Evolutionary conservation across 1,140 invertebrate species (phyloP).

Genomic region (Schlechtendalia chinensis): DNA sequence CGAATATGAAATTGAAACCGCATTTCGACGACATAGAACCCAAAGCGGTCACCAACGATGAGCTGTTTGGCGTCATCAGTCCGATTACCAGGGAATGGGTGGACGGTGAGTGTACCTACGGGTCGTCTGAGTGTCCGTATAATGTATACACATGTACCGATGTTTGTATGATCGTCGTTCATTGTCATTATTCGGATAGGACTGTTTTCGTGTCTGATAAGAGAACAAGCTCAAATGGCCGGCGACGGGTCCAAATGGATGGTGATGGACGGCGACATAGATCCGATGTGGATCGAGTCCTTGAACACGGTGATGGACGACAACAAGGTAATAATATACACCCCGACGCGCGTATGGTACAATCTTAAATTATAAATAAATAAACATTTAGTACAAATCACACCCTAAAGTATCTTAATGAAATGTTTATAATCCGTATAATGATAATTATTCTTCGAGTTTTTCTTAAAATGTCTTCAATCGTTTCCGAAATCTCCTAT

Average conservation of each 20-base stretch:
- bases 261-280: slow-evolving; percentile 92
- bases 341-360: no score
- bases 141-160: background rate
- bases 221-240: slow-evolving; percentile 85
- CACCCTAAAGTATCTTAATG: no score
- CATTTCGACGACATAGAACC: slow-evolving; percentile 88
- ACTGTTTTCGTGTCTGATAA: slow-evolving; percentile 87
- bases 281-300: slow-evolving; percentile 97
- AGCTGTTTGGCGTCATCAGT: slow-evolving; percentile 94
- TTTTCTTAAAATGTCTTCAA: no score
- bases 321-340: slow-evolving; percentile 67
- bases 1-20: slow-evolving; percentile 75
- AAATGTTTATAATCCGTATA: no score
- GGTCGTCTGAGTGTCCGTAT: background rate
- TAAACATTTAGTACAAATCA: no score
- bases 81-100: slow-evolving; percentile 94
- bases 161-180: no score
- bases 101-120: slow-evolving; percentile 66
- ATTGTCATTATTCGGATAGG: slow-evolving; percentile 57
- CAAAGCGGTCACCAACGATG: slow-evolving; percentile 93
- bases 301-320: slow-evolving; percentile 86
- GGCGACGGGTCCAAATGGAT: slow-evolving; percentile 92
- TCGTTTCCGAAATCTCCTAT: no score
- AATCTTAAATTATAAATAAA: no score
- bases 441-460: no score